Base-by-base conservation (phyloP, 2,888 invertebrate species). In the Galeopsomyia nigrocyanea region DNA sequence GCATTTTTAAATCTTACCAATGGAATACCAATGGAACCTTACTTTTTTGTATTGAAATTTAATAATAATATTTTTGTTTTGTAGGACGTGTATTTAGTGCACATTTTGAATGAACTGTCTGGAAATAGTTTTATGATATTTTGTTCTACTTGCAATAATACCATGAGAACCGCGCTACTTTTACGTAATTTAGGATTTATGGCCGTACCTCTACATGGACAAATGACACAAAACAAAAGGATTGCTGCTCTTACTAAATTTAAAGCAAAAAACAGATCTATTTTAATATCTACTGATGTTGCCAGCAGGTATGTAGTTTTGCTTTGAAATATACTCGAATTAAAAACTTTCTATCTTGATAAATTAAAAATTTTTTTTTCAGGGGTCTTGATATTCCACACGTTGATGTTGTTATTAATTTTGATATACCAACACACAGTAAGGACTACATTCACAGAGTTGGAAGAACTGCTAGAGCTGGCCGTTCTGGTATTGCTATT, bases 361-460 rank as follows among this genome's bases (percentile, higher is more conserved):
- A 57, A 57, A 47, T 49, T 21, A 31, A 60, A 17, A 14, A 17
- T 62, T 47, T 73, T 63, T 72, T 79, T 87, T 87, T 49, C 83
- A 96, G 98, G 88, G 98, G 99, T 81, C 89, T 99, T 78, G 99
- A 99, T 87, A 99, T 99, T 82, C 99, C 99, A 0, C 98, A 99
- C 85, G 99, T 99, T 49, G 99, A 99, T 87, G 93, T 98, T 76
- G 99, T 99, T 0, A 90, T 99, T 22, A 99, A 99, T 88, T 94
- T 96, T 87, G 99, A 99, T 87, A 97, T 99, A 83, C 99, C 99
- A 3, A 95, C 96, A 46, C 98, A 99, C 87, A 97, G 97, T 81
- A 99, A 99, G 87, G 99, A 99, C 88, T 99, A 99, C 87, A 97
- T 99, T 80, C 99, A 99, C 87, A 89, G 99, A 79, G 99, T 99